Percentiles rank a stretch among this genome's conserved stretches.
These are phyloP conservation scores for Nasua narica DNA, from an alignment of 2,797 vertebrate genomes.

Conservation along the genomic window DNA sequence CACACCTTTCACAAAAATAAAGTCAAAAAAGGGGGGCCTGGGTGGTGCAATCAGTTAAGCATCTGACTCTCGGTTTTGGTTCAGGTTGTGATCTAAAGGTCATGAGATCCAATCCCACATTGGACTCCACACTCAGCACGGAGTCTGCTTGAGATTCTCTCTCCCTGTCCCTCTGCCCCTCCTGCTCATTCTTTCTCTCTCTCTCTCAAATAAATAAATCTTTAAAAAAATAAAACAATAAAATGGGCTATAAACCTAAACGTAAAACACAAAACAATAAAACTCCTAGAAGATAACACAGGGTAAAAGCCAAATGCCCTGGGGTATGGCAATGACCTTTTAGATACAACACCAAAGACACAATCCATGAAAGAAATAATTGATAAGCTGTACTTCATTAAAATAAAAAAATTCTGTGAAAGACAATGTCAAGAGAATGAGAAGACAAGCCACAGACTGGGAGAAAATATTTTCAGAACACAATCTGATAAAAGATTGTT, in stretches of 20 bases:
- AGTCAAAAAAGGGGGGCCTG: not conserved
- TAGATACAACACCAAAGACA: not conserved
- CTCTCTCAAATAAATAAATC: too few species aligned
- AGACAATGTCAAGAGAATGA: not conserved
- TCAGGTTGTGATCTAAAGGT: too few species aligned
- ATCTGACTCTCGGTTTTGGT: too few species aligned
- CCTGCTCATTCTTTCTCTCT: too few species aligned
- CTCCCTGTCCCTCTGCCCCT: too few species aligned
- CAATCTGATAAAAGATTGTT: not conserved
- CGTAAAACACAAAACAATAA: not conserved
- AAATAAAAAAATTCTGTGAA: not conserved
- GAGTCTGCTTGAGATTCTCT: too few species aligned
- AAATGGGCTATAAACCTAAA: not conserved
- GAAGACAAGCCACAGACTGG: not conserved
- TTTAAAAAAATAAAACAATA: too few species aligned
- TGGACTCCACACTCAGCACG: too few species aligned
- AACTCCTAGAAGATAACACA: not conserved
- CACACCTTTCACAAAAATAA: not conserved
- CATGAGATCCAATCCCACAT: too few species aligned
- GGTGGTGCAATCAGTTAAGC: too few species aligned
- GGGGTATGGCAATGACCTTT: not conserved
- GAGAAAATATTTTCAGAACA: not conserved
- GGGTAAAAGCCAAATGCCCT: not conserved
- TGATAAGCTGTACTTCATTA: not conserved
- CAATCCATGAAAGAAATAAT: not conserved